These are phyloP conservation scores for Alethe castanea DNA, from an alignment of 2,113 vertebrate species.

Conservation along the genomic window DNA sequence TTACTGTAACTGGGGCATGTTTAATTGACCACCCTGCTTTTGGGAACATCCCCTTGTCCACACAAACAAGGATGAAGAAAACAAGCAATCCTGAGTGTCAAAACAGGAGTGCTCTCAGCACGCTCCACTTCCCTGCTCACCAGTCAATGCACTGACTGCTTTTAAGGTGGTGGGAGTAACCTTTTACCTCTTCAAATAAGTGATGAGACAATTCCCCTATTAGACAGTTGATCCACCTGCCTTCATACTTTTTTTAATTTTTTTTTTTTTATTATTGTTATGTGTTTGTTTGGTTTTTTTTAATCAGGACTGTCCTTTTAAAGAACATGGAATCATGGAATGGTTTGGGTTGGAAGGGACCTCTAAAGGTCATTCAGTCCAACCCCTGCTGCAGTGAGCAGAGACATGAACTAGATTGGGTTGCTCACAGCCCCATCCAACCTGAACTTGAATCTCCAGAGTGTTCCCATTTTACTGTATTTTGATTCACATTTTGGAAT, in stretches of 20 bases:
- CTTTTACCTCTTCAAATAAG: not conserved
- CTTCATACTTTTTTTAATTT: not conserved
- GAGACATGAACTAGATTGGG: not conserved
- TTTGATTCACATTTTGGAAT: not conserved
- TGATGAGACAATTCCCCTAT: not conserved
- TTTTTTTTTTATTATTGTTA: not conserved
- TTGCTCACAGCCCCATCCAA: not conserved
- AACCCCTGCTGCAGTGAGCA: not conserved
- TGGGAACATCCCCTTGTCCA: not conserved
- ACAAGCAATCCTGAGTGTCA: not conserved
- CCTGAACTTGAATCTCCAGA: not conserved
- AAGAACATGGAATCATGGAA: not conserved
- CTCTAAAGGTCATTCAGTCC: not conserved
- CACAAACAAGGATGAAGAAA: not conserved
- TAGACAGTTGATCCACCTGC: not conserved
- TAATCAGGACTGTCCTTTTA: not conserved
- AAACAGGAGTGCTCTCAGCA: not conserved
- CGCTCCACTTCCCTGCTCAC: accelerated
- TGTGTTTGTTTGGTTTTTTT: not conserved
- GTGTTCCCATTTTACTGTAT: not conserved
- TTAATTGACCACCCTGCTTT: not conserved
- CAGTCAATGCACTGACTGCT: not conserved
- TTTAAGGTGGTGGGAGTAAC: not conserved
- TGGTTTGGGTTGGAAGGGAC: not conserved
- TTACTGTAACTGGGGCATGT: not conserved